phyloP scores from a whole-genome alignment of 2,113 vertebrate species.

The Holacanthus passer region DNA sequence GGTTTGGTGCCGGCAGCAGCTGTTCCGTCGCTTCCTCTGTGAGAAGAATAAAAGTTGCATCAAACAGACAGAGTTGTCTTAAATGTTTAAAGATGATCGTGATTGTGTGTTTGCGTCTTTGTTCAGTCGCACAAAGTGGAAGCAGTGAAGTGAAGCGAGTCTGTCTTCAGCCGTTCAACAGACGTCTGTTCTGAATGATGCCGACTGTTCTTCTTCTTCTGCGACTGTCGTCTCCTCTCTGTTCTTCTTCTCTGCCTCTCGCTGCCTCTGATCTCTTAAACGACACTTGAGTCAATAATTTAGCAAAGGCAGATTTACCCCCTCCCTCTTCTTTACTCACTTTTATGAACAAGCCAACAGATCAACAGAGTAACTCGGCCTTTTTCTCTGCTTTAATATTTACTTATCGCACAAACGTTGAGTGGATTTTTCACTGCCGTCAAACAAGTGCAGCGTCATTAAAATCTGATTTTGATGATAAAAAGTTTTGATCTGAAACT shows the following conservation, averaged over 20 bases:
- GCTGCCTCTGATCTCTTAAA: constrained; percentile 49
- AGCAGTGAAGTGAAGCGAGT: constrained; percentile 20
- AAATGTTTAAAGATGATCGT: constrained; percentile 6
- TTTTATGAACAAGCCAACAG: constrained; percentile 7
- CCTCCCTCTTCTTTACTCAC: background rate
- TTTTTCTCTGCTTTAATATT: constrained; percentile 14
- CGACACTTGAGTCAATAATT: constrained; percentile 44
- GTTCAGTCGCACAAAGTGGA: constrained; percentile 13
- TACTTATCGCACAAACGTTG: background rate
- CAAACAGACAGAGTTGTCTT: constrained; percentile 18
- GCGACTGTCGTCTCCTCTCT: constrained; percentile 41
- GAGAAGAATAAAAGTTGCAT: background rate
- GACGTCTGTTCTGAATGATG: constrained; percentile 35
- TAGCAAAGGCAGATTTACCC: constrained; percentile 20
- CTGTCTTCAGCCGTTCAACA: constrained; percentile 17
- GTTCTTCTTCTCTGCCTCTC: constrained; percentile 36
- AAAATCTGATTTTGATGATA: background rate
- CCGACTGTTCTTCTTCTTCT: constrained; percentile 56
- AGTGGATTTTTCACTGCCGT: background rate
- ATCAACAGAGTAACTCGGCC: background rate
- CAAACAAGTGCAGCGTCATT: background rate
- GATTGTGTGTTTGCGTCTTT: background rate
- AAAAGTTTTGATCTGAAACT: no score
- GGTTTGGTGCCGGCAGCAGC: constrained; percentile 1
- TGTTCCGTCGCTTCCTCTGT: background rate